Evolutionary conservation across 2,888 invertebrate genomes (phyloP), one percentile per base, ranked within the genome.

Genomic region (Catonia carolina): DNA sequence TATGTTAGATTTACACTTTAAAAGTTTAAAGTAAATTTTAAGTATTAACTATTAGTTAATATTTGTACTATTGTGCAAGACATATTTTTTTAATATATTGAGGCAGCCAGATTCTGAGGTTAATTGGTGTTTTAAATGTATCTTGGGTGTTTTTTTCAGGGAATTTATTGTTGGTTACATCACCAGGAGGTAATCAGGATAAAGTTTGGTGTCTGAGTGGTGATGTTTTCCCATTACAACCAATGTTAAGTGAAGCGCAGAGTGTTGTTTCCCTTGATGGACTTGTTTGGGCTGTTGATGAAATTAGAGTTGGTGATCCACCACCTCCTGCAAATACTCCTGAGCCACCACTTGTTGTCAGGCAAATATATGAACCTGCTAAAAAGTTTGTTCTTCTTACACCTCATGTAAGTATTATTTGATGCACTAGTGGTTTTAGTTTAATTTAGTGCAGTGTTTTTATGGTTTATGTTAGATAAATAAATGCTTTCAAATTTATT

Each of bases 241-340:
- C 71, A 64, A 75, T 67, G 65, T 73, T 85, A 37, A 80, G 84
- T 62, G 91, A 90, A 71, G 84, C 85, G 0, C 85, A 91, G 72
- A 85, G 87, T 0, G 79, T 86, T 59, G 73, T 89, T 39, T 81
- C 84, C 22, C 74, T 96, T 1, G 90, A 91, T 70, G 93, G 92
- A n/a, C 85, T 87, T 6, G 89, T 89, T 0, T 90, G 94, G 87
- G 89, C 90, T 4, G 78, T 96, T 67, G 78, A 82, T 10, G 87
- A 87, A 72, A 53, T 64, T 53, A 60, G 52, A 41, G 45, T 52
- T 51, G 59, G 54, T 51, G 48, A 57, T 20, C 69, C 70, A 6
- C 63, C 62, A 12, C 53, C 58, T 7, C 52, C 59, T 15, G 39
- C 57, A 10, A 52, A 57, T 7, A 31, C 48, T 27, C 63, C 71